Conservation (phyloP, 2,113 vertebrate genomes). For the Dendrocopos noguchii region DNA sequence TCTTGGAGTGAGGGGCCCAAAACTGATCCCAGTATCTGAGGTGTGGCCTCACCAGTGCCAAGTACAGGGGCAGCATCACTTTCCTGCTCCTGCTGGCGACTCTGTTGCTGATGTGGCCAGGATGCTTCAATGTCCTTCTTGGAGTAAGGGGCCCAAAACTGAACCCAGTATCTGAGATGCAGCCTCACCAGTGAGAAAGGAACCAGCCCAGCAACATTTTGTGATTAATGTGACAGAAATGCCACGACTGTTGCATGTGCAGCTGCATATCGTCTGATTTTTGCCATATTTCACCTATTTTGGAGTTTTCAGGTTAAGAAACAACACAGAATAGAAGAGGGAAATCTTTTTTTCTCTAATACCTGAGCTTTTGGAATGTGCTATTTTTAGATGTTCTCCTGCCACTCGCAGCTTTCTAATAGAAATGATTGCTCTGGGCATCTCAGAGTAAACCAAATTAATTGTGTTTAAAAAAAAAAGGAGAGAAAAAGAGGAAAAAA, state of each 20-base stretch:
- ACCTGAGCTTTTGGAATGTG: neutral
- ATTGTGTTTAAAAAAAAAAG: neutral
- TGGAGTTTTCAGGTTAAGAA: neutral
- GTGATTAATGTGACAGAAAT: neutral
- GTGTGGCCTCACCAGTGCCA: too few species aligned
- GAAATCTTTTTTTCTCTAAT: neutral
- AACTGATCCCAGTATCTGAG: too few species aligned
- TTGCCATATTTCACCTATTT: neutral
- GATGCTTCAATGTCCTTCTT: too few species aligned
- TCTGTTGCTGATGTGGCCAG: too few species aligned
- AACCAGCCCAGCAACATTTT: neutral
- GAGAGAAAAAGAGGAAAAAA: too few species aligned
- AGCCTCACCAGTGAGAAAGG: too few species aligned
- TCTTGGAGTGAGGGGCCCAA: too few species aligned
- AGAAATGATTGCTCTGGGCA: slow-evolving; percentile 30
- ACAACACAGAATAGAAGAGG: neutral
- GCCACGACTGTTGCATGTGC: fast-evolving
- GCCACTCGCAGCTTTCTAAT: slow-evolving; percentile 35
- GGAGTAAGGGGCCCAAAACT: too few species aligned
- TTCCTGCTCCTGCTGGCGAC: too few species aligned
- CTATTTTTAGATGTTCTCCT: slow-evolving; percentile 37
- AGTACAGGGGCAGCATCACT: too few species aligned
- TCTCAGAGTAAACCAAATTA: slow-evolving; percentile 34
- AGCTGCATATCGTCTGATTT: fast-evolving
- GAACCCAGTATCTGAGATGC: too few species aligned